Evolutionary conservation across 2,888 invertebrate genomes (phyloP), one percentile per base, ranked within the genome.

Genomic region (Netelia fuscicornis): DNA sequence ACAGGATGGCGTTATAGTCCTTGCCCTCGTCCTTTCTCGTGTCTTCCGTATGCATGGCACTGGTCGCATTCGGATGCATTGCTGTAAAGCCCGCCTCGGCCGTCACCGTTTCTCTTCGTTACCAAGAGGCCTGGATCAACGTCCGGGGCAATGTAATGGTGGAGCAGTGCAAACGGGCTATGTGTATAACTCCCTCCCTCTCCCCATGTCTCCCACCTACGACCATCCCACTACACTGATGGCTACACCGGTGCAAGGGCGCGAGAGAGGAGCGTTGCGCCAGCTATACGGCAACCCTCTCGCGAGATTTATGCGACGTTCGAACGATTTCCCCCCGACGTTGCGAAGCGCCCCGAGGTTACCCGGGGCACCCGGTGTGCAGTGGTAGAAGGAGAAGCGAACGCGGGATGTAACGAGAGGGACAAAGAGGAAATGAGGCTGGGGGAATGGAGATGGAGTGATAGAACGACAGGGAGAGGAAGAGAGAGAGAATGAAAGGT

Each of bases 31-130:
- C 64, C 42, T 72, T 54, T 30, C 37, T 65, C 30, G 62, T 54
- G 72, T 72, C 74, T 65, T 79, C 48, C 13, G 48, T 48, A 48
- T 48, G 48, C 70, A 70, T 75, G 75, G 75, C 11, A 23, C 56
- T 30, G 62, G 65, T 71, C 23, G 71, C 70, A 71, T 84, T 65
- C 67, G 71, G 80, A 80, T 80, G 83, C 83, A 84, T 84, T 67
- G 80, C 71, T 76, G 80, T 44, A 58, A 80, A 84, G 76, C 83
- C 58, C 75, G 83, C 75, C 71, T 80, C 76, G 42, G 75, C 76
- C 84, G 84, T 84, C 84, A 80, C 79, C 85, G 84, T 87, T 86
- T 86, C 86, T 87, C 86, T 87, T 87, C 87, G 86, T 87, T 87
- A 86, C 82, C 77, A 68, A 72, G 80, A 80, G 84, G 80, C 84